Base-by-base conservation (phyloP, 1,140 invertebrate genomes). In the Eriocheir sinensis region DNA sequence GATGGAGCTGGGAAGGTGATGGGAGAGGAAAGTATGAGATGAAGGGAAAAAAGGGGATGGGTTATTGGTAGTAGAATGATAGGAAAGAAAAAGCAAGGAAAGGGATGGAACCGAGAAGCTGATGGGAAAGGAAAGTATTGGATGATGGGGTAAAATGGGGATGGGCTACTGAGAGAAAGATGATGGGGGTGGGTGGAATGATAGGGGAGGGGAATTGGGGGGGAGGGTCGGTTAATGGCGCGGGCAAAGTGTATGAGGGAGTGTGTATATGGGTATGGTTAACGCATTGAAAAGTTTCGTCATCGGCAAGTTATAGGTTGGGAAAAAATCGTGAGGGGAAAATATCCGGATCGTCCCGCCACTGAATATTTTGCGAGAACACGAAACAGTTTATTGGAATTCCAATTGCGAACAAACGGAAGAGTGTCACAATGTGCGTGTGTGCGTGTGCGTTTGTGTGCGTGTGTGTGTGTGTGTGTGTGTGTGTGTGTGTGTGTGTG, bases 401-500 rank as follows among this genome's bases (percentile, higher is more conserved):
- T 72, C 60, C 60, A 72, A 72, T 72, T 72, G 60, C n/a, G 60
- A 72, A n/a, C 60, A 53, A 53, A 72, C 60, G 60, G 60, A 72
- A 27, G 0, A 27, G 17, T 72, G 17, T 72, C 60, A 21, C 60
- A 21, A 8, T 72, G 60, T 72, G 60, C n/a, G 60, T 27, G 17
- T 27, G 60, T 72, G 60, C n/a, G 60, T 72, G 60, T 72, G 60
- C n/a, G 60, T 72, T 21, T 72, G 60, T 53, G 60, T 72, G 60
- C n/a, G 60, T 72, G 60, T 72, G 60, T 72, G 60, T 72, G 60
- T 72, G 60, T 53, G 60, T 72, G 60, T 72, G 60, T 72, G 60
- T 72, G 60, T 72, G 60, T 72, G 60, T 72, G 60, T 72, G 60
- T 72, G 60, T 72, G 60, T 72, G 60, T 72, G 60, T 72, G 60